Conservation (phyloP, 2,888 invertebrate genomes). For the Cabera pusaria region DNA sequence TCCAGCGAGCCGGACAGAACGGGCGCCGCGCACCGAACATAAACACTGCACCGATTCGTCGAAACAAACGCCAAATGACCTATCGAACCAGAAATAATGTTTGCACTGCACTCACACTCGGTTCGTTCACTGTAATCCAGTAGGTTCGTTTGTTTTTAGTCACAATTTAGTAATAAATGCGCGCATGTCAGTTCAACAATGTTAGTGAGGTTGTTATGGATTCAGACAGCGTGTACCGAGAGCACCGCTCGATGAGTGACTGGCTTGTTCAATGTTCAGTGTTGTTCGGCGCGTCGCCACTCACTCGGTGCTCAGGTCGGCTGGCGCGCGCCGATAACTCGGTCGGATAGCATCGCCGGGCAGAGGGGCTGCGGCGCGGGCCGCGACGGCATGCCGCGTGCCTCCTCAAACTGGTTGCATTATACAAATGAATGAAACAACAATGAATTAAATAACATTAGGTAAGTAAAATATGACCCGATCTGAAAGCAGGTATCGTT, state of each 20-base stretch:
- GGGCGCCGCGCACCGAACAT: slow-evolving; percentile 74
- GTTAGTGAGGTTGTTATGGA: slow-evolving; percentile 36
- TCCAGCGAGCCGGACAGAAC: slow-evolving; percentile 70
- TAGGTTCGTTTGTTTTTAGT: slow-evolving; percentile 69
- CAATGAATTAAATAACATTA: slow-evolving; percentile 30
- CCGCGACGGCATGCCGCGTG: slow-evolving; percentile 32
- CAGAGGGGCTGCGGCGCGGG: slow-evolving; percentile 35
- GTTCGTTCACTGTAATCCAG: slow-evolving; percentile 74
- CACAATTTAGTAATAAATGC: slow-evolving; percentile 62
- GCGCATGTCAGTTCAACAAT: slow-evolving; percentile 68
- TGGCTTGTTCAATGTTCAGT: no score
- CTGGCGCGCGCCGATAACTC: no score
- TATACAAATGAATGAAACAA: slow-evolving; percentile 52
- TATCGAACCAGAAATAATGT: slow-evolving; percentile 41
- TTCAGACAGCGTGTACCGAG: slow-evolving; percentile 42
- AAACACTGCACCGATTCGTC: slow-evolving; percentile 78
- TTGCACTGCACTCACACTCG: slow-evolving; percentile 65
- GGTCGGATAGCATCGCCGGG: slow-evolving; percentile 47
- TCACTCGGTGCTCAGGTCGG: no score
- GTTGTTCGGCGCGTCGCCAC: slow-evolving; percentile 46
- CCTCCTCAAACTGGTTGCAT: slow-evolving; percentile 43
- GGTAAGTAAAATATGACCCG: slow-evolving; percentile 18
- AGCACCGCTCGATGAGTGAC: slow-evolving; percentile 78
- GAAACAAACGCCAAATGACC: slow-evolving; percentile 57
- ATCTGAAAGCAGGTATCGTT: slow-evolving; percentile 6